Evolutionary conservation across 2,113 vertebrate species (phyloP), one percentile per base, ranked within the genome.

Genomic region (Calonectris borealis): DNA sequence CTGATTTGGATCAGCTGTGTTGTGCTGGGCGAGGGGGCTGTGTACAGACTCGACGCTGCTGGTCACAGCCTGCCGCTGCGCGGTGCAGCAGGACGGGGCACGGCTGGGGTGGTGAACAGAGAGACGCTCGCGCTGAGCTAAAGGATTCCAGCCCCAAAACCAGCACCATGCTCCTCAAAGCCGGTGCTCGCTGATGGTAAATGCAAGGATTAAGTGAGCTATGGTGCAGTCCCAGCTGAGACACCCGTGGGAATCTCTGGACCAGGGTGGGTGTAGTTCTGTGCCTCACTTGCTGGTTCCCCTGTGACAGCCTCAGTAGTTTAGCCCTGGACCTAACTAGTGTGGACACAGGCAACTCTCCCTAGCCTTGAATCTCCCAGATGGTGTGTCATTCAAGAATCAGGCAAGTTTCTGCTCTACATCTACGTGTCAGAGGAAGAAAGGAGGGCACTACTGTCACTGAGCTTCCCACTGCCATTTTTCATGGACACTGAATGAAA

Each of bases 41-140:
- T 6, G 16, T 16, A 32, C 9, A 48, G 60, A 10, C 22, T 27
- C 5, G 20, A 29, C 0, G 13, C 29, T 40, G 52, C 48, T 16
- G 34, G 49, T 70, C 55, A 42, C 73, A 8, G 12, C 24, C 20
- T 49, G 57, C 17, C 1, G 18, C 64, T 20, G 14, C 2, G 2
- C 1, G 1, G n/a, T 49, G 32, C 60, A 2, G 4, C 2, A 3
- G 38, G 44, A 25, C 0, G 2, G 34, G 49, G 31, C 27, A 34
- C 0, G 3, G 55, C 70, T 32, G 46, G 9, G 0, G 0, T 14
- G 51, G 13, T 3, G 34, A 48, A 20, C 20, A 57, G 36, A 36
- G 16, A 7, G 26, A 60, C 0, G 0, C 11, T 51, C 0, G 0
- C 7, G 9, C 61, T 54, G 26, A 76, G 20, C 58, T 55, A 2